phyloP scores from a whole-genome alignment of 2,888 invertebrate genomes.

The Andrena camellia region DNA sequence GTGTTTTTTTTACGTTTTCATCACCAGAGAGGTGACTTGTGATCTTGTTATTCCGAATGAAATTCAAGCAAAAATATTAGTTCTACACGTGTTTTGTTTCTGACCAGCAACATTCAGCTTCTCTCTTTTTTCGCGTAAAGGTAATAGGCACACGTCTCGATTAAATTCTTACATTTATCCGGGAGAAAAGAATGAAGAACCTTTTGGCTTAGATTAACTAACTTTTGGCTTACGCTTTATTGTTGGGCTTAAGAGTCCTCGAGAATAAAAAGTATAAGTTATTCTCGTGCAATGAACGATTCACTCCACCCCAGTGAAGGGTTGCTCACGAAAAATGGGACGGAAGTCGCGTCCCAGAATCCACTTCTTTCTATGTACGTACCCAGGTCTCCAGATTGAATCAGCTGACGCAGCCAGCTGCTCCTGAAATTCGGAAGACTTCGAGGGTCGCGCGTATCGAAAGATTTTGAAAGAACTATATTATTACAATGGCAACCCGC shows the following conservation, averaged over 20 bases:
- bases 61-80: conserved; percentile 9
- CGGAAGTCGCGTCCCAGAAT: conserved; percentile 7
- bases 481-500: too few species aligned
- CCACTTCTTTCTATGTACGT: not conserved
- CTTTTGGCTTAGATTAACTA: too few species aligned
- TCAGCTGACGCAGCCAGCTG: not conserved
- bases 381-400: not conserved
- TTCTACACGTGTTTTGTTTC: not conserved
- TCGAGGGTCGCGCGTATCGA: not conserved
- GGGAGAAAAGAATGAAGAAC: too few species aligned
- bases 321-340: not conserved
- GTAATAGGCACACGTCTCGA: not conserved
- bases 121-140: not conserved
- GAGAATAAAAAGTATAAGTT: not conserved
- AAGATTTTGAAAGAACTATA: not conserved
- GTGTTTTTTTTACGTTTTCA: not conserved
- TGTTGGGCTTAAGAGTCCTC: not conserved
- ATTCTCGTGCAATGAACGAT: conserved; percentile 3
- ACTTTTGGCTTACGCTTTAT: too few species aligned
- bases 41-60: not conserved
- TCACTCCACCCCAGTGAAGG: not conserved
- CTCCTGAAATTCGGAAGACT: not conserved
- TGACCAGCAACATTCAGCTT: not conserved
- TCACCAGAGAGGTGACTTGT: not conserved
- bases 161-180: too few species aligned